Conservation (phyloP, 2,888 invertebrate species). For the Scelioninae gen. 2 region DNA sequence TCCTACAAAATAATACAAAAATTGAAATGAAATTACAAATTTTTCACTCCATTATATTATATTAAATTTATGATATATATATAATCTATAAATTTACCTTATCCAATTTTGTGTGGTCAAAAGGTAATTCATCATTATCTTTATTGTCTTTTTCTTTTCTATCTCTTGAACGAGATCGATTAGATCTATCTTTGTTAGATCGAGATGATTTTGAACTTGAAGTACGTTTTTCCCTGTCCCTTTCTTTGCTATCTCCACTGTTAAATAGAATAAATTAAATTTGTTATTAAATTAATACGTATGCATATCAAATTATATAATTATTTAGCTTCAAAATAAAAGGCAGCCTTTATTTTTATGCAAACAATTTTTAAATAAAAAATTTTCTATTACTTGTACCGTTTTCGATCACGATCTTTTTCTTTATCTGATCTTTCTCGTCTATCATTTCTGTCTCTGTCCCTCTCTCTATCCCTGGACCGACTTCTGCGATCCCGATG, state of each 20-base stretch:
- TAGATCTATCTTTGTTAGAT: constrained; percentile 73
- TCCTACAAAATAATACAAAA: constrained; percentile 77
- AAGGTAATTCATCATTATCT: constrained; percentile 78
- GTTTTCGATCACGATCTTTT: constrained; percentile 75
- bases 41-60: not conserved
- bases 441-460: constrained; percentile 77
- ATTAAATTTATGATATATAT: constrained; percentile 2
- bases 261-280: constrained; percentile 12
- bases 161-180: constrained; percentile 79
- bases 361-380: no score
- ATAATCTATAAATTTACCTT: constrained; percentile 77
- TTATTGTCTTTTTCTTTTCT: constrained; percentile 79
- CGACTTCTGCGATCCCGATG: constrained; percentile 80
- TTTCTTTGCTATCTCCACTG: constrained; percentile 81
- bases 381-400: constrained; percentile 68
- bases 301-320: not conserved
- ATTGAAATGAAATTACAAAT: not conserved
- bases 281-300: not conserved
- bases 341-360: no score
- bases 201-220: constrained; percentile 79
- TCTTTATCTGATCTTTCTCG: constrained; percentile 48
- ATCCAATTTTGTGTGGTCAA: constrained; percentile 85
- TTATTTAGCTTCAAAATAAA: no score
- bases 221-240: constrained; percentile 74
- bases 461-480: constrained; percentile 80